Percentiles rank a stretch among this genome's conserved stretches.
These are phyloP conservation scores for Glaucomys volans DNA, from an alignment of 2,113 vertebrate species.

Conservation along the genomic window DNA sequence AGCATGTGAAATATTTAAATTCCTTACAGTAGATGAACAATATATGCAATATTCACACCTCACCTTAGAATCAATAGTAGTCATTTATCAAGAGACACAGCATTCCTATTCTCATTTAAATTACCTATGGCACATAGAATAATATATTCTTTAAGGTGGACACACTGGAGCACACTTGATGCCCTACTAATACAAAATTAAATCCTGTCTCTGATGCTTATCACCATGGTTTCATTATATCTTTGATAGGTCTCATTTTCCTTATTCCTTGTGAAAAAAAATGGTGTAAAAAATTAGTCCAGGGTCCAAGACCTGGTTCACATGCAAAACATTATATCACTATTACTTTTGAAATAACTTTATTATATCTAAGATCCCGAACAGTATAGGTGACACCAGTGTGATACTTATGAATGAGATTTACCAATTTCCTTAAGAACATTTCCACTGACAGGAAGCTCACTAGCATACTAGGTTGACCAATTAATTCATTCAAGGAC, in stretches of 20 bases:
- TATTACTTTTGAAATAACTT: background rate
- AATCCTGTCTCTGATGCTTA: background rate
- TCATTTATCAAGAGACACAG: background rate
- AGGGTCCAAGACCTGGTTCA: background rate
- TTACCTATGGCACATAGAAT: background rate
- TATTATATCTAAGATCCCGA: background rate
- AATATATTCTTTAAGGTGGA: background rate
- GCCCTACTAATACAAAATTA: background rate
- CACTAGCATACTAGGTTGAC: background rate
- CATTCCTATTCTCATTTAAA: background rate
- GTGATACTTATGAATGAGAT: background rate
- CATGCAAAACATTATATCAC: background rate
- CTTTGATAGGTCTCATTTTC: background rate
- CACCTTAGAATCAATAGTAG: background rate
- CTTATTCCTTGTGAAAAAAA: background rate
- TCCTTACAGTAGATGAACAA: background rate
- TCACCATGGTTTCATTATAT: background rate
- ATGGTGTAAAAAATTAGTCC: background rate
- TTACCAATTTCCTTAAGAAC: background rate
- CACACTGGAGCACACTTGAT: background rate
- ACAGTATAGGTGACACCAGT: background rate
- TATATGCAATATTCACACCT: background rate
- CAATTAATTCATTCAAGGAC: background rate
- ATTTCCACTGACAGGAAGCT: background rate
- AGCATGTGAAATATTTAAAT: background rate